These are phyloP conservation scores for Helogale parvula DNA, from an alignment of 2,113 vertebrate species.

Conservation along the genomic window DNA sequence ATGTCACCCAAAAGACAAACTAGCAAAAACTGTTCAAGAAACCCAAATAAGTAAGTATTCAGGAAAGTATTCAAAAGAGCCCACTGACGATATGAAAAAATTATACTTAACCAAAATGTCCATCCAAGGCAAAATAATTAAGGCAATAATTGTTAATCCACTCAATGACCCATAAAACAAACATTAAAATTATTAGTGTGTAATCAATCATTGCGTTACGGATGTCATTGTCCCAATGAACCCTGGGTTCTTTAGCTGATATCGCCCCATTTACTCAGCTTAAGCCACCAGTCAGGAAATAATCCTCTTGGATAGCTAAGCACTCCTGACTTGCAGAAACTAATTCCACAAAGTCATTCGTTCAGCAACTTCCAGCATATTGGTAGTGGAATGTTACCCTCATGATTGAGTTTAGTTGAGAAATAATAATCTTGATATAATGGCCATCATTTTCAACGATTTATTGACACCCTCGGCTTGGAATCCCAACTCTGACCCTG, in stretches of 20 bases:
- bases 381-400: not conserved
- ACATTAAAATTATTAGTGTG: not conserved
- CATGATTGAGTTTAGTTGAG: not conserved
- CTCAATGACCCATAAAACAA: not conserved
- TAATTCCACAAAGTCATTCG: not conserved
- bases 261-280: not conserved
- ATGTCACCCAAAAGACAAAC: not conserved
- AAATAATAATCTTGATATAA: not conserved
- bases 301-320: not conserved
- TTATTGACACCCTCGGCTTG: not conserved
- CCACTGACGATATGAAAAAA: not conserved
- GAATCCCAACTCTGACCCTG: not conserved
- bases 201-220: not conserved
- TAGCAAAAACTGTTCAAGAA: constrained; percentile 15
- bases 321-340: not conserved
- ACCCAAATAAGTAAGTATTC: constrained; percentile 30
- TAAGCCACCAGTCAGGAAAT: not conserved
- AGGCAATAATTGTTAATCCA: not conserved
- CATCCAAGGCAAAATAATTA: constrained; percentile 31
- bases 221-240: not conserved
- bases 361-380: not conserved
- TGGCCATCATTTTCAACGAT: not conserved
- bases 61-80: constrained; percentile 10
- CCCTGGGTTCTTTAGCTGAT: not conserved
- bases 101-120: constrained; percentile 5